A percentile compares a stretch with the other conserved stretches of the same genome.
These are phyloP conservation scores for Alligator sinensis DNA, from an alignment of 2,113 vertebrate species.

Conservation along the genomic window DNA sequence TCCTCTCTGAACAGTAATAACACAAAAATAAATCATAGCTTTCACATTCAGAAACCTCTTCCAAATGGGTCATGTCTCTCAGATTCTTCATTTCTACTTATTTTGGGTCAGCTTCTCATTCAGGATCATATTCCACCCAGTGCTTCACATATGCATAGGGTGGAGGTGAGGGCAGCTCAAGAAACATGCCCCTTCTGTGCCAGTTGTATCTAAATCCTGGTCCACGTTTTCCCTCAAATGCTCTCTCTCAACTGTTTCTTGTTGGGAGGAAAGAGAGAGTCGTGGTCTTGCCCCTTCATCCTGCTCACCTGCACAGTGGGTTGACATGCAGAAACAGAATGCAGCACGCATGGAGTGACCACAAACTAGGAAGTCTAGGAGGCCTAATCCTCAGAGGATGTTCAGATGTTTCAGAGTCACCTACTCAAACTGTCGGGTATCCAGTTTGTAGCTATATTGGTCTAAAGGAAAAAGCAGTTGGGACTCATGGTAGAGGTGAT, in stretches of 20 bases:
- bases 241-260: not conserved
- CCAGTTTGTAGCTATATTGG: no score
- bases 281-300: not conserved
- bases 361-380: not conserved
- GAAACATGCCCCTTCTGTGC: not conserved
- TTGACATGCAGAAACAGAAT: not conserved
- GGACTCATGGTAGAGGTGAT: no score
- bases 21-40: not conserved
- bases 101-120: not conserved
- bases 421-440: no score
- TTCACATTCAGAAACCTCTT: not conserved
- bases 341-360: not conserved
- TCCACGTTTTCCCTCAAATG: not conserved
- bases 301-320: not conserved
- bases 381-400: not conserved
- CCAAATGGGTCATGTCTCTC: not conserved
- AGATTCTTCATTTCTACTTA: not conserved
- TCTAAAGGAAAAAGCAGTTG: no score
- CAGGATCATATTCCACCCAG: not conserved
- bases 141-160: not conserved
- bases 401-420: no score
- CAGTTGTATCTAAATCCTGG: not conserved
- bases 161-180: not conserved
- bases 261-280: not conserved
- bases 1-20: not conserved